Percentiles rank a stretch among this genome's conserved stretches.
Conservation (phyloP, 2,888 invertebrate genomes). For the Drosophila mimica region DNA sequence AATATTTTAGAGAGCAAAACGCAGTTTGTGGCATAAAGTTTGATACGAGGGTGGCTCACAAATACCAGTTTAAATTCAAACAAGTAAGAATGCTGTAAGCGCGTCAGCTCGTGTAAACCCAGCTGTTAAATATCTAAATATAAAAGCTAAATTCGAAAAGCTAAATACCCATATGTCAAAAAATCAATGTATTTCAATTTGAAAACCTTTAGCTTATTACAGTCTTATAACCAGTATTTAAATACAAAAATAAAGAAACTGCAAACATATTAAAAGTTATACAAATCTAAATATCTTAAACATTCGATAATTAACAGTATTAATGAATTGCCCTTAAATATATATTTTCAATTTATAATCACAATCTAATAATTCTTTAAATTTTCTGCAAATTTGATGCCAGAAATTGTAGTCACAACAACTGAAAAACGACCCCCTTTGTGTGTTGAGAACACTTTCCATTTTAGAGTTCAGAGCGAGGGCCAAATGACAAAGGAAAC, state of each 20-base stretch:
- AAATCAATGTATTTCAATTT: neutral
- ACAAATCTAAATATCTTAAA: neutral
- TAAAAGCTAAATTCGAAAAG: too few species aligned
- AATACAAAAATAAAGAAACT: neutral
- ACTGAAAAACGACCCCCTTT: neutral
- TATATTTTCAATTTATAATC: neutral
- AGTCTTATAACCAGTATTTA: neutral
- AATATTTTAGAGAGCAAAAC: conserved; percentile 23
- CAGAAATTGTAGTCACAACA: neutral
- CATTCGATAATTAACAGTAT: neutral
- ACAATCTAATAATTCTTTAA: neutral
- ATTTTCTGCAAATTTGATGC: neutral
- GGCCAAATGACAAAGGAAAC: conserved; percentile 43
- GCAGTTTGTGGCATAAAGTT: conserved; percentile 10
- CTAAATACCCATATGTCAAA: neutral
- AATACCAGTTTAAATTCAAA: neutral
- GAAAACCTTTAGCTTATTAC: neutral
- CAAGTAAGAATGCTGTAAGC: neutral
- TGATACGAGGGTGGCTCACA: conserved; percentile 10
- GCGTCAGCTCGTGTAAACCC: neutral
- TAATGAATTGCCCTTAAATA: neutral
- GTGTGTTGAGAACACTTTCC: conserved; percentile 49
- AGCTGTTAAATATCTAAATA: neutral
- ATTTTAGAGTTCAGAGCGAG: conserved; percentile 33
- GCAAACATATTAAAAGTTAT: neutral